A percentile compares a stretch with the other conserved stretches of the same genome.
Evolutionary conservation across 92 coral and sea anemone species (phyloP).

Genomic region (Heliopora coerulea): DNA sequence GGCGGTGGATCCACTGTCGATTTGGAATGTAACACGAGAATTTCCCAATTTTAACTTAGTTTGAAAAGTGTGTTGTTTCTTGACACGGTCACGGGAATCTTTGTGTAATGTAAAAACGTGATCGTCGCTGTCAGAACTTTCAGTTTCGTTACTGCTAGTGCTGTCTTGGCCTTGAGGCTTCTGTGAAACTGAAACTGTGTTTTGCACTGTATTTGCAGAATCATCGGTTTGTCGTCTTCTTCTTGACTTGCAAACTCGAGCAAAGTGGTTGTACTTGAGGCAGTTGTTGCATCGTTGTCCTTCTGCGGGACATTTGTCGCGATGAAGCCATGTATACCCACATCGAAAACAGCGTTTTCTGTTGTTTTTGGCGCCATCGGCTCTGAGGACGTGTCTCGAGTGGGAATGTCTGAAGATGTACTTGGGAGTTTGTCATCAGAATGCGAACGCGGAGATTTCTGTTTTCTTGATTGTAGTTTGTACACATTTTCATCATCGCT

Average conservation of each 20-base stretch:
- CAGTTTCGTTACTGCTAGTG: no score
- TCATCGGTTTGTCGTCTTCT: not conserved
- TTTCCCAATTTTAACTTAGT: not conserved
- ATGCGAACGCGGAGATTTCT: no score
- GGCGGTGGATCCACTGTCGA: constrained; percentile 59
- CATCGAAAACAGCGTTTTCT: constrained; percentile 32
- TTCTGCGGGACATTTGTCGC: constrained; percentile 28
- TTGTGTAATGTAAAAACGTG: no score
- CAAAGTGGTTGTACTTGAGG: constrained; percentile 29
- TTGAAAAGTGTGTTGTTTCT: constrained; percentile 3
- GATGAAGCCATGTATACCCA: constrained; percentile 37
- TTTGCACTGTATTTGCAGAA: no score
- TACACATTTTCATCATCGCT: not conserved
- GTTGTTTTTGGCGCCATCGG: not conserved
- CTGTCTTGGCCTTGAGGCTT: no score
- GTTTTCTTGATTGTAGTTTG: not conserved
- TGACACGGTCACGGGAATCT: not conserved
- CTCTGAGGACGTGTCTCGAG: not conserved
- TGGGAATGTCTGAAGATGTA: no score
- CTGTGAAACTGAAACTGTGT: no score
- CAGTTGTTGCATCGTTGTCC: constrained; percentile 36
- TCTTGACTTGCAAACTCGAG: constrained; percentile 23
- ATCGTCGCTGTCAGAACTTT: not conserved
- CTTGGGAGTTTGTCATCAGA: no score
- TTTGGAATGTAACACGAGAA: constrained; percentile 36